These are phyloP conservation scores for Zonitis immaculata DNA, from an alignment of 2,888 invertebrate species.

Conservation along the genomic window DNA sequence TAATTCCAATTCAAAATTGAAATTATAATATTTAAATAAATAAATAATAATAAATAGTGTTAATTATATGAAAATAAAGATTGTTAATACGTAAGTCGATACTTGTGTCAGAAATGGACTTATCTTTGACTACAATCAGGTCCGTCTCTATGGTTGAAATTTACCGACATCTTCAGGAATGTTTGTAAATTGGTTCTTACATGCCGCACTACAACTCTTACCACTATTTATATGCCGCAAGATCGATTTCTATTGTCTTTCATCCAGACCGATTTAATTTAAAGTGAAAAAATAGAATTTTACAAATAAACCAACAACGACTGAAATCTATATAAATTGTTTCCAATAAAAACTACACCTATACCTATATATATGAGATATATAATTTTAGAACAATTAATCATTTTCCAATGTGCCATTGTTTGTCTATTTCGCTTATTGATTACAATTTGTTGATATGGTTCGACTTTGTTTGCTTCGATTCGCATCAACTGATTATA, in stretches of 20 bases:
- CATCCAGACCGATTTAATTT: not conserved
- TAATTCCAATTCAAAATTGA: no score
- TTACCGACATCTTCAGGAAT: slow-evolving; percentile 44
- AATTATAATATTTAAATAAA: no score
- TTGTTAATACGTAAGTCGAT: slow-evolving; percentile 27
- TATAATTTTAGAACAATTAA: not conserved
- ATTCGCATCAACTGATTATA: not conserved
- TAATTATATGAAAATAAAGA: no score
- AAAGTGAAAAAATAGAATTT: no score
- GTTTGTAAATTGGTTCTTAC: slow-evolving; percentile 47
- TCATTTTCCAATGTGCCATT: not conserved
- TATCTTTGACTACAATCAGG: slow-evolving; percentile 24
- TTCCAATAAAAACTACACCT: not conserved
- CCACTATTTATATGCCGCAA: slow-evolving; percentile 31
- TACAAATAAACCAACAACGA: not conserved
- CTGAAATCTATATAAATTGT: not conserved
- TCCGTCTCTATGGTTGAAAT: slow-evolving; percentile 33
- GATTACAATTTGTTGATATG: not conserved
- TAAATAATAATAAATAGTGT: no score
- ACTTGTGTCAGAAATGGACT: slow-evolving; percentile 17
- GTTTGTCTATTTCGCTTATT: not conserved
- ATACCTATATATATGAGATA: no score
- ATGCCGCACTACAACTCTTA: slow-evolving; percentile 39
- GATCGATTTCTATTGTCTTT: slow-evolving; percentile 31
- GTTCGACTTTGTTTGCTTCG: not conserved